Base-by-base conservation (phyloP, 2,113 vertebrate genomes). In the Toxotes jaculatrix region DNA sequence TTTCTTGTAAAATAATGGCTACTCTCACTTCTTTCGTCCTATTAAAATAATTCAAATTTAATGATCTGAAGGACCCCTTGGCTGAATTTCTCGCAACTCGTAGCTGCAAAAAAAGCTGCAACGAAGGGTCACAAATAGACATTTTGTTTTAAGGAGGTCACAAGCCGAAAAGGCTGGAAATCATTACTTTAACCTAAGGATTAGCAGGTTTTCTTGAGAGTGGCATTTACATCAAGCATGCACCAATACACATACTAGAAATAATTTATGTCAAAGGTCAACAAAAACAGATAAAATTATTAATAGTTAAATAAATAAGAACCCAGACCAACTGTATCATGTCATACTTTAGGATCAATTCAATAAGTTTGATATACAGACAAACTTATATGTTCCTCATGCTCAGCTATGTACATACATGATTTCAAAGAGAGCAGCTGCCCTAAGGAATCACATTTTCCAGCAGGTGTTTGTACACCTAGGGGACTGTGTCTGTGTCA, bases 391-490 rank as follows among this genome's bases (percentile, higher is more conserved):
- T 34, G 56, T 60, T 53, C 67, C 49, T 78, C 42, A 0, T 14
- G 49, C 63, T 76, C 65, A 27, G 38, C 51, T 82, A 53, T 78
- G 75, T 72, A 76, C 74, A 81, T 45, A 38, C 82, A 68, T 21
- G 36, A 85, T 72, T 77, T 43, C 74, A 72, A 68, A 78, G 51
- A 66, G 68, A 86, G 78, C 89, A 93, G 91, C 88, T 92, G 91
- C 87, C 53, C 63, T 40, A 11, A 71, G 79, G 78, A 92, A 80
- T 93, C 84, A 85, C 55, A 47, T 89, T 88, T 87, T 89, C 82
- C 87, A 91, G 89, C 93, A 93, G 91, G 91, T 94, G 93, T 75
- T 77, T 63, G 23, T 34, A 61, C 80, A 93, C 90, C 90, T 89
- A 76, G 21, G 88, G 86, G 87, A 90, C 85, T 8, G 73, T 79